Conservation (phyloP, 2,888 invertebrate species). For the Mactromeris polynyma region DNA sequence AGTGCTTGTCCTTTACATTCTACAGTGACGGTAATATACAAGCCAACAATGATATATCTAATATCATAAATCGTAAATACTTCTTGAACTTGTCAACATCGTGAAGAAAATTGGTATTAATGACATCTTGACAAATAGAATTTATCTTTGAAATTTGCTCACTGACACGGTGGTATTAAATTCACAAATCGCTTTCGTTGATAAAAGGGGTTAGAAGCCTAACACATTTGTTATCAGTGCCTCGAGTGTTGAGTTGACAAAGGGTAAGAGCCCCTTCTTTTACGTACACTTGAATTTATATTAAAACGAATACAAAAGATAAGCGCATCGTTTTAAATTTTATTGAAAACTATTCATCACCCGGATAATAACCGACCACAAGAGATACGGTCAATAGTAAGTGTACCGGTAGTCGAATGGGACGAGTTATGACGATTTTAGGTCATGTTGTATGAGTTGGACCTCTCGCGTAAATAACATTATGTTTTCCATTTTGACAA, state of each 20-base stretch:
- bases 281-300: conserved; percentile 30
- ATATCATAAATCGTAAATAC: not conserved
- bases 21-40: not conserved
- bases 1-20: too few relatives aligned
- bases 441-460: not conserved
- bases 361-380: not conserved
- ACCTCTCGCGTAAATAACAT: not conserved
- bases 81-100: not conserved
- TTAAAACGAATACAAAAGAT: conserved; percentile 34
- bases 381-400: not conserved
- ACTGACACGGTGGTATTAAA: conserved; percentile 2
- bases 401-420: not conserved
- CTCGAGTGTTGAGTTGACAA: conserved; percentile 15
- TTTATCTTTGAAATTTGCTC: conserved; percentile 32
- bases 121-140: conserved; percentile 3
- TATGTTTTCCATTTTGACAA: not conserved
- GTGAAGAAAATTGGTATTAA: not conserved
- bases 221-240: conserved; percentile 18
- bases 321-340: not conserved
- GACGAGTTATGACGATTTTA: not conserved
- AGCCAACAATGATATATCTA: not conserved
- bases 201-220: not conserved
- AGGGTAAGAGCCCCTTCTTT: not conserved
- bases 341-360: conserved; percentile 12
- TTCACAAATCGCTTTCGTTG: conserved; percentile 7